phyloP scores from a whole-genome alignment of 2,797 vertebrate genomes.

The Lophura swinhoii region DNA sequence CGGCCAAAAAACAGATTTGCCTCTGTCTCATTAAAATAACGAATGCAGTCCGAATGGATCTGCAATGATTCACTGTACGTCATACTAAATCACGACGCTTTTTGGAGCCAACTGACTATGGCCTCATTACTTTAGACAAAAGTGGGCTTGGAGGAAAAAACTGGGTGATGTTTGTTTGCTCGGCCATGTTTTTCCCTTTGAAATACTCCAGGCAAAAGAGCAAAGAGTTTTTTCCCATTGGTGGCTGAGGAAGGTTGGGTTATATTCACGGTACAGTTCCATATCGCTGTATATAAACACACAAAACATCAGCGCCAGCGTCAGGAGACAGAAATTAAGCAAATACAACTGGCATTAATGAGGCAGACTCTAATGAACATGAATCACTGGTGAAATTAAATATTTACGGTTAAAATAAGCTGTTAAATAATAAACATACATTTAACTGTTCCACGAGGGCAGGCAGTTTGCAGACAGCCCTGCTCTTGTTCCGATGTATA shows the following conservation, averaged over 20 bases:
- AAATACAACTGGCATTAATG: neutral
- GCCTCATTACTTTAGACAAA: conserved; percentile 88
- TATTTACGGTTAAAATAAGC: neutral
- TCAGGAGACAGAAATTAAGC: neutral
- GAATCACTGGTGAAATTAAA: neutral
- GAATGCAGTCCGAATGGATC: conserved; percentile 74
- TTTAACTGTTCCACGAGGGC: neutral
- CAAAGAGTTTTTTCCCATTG: neutral
- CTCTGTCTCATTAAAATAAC: conserved; percentile 82
- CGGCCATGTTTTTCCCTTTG: conserved; percentile 4
- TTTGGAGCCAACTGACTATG: conserved; percentile 83
- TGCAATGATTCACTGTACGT: conserved; percentile 80
- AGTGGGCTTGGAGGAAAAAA: conserved; percentile 81
- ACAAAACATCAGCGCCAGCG: fast-evolving
- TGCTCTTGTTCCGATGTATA: fast-evolving
- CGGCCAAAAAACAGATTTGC: conserved; percentile 72
- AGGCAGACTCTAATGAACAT: neutral
- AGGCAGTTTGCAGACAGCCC: neutral
- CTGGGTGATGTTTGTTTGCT: conserved; percentile 41
- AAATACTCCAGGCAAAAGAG: conserved; percentile 38
- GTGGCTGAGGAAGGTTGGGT: neutral
- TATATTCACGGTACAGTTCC: neutral
- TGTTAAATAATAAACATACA: neutral
- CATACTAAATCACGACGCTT: conserved; percentile 86
- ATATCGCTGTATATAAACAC: fast-evolving